phyloP scores from a whole-genome alignment of 2,888 invertebrate genomes.

The Cristatella mucedo region DNA sequence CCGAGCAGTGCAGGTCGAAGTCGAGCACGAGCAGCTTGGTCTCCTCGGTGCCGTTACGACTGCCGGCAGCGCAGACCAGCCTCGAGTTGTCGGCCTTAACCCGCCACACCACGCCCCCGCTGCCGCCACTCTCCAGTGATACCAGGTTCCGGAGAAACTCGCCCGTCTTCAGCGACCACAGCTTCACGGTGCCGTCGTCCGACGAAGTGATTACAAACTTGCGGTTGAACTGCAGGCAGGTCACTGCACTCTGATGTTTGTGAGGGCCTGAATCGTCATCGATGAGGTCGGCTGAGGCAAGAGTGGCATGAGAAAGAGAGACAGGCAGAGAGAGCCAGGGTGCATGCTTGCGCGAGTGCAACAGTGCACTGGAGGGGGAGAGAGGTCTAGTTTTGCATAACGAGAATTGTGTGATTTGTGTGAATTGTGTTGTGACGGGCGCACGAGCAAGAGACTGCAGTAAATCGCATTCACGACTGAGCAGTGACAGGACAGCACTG shows the following conservation, averaged over 20 bases:
- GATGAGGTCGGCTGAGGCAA: too few relatives aligned
- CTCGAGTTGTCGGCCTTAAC: conserved; percentile 86
- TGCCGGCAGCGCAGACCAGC: conserved; percentile 93
- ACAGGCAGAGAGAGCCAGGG: too few relatives aligned
- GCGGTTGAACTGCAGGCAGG: conserved; percentile 82
- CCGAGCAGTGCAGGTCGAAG: conserved; percentile 87
- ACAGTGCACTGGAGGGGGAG: too few relatives aligned
- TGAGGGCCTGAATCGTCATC: conserved; percentile 72
- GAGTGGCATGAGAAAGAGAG: too few relatives aligned
- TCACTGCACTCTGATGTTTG: conserved; percentile 95
- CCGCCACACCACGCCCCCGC: conserved; percentile 96
- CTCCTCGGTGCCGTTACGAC: conserved; percentile 94
- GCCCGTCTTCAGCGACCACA: conserved; percentile 88
- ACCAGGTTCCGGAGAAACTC: conserved; percentile 92
- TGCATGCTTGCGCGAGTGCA: too few relatives aligned
- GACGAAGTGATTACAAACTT: conserved; percentile 96
- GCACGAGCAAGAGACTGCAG: too few relatives aligned
- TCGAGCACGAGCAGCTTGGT: conserved; percentile 92
- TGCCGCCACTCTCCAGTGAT: conserved; percentile 77
- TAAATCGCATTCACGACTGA: too few relatives aligned
- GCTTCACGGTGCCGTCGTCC: conserved; percentile 95
- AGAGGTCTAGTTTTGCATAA: too few relatives aligned
- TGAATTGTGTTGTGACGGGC: too few relatives aligned
- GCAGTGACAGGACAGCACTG: too few relatives aligned
- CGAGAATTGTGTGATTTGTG: too few relatives aligned